Evolutionary conservation across 2,113 vertebrate genomes (phyloP).

Genomic region (Mola mola): DNA sequence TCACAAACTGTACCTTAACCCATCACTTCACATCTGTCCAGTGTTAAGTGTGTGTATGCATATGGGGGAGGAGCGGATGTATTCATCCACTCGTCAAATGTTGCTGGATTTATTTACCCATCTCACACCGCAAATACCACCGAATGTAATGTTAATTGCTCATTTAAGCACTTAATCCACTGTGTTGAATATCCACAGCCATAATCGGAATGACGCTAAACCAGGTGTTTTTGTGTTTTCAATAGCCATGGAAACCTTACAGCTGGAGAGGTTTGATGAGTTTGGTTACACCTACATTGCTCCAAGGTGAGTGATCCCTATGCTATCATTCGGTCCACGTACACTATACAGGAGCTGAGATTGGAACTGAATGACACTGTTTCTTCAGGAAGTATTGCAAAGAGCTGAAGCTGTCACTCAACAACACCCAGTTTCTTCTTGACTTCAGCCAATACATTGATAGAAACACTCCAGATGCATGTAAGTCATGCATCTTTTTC

Average conservation of each 20-base stretch:
- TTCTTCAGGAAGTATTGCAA: slow-evolving; percentile 94
- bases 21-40: slow-evolving; percentile 58
- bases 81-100: background rate
- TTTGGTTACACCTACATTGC: slow-evolving; percentile 91
- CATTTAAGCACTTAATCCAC: background rate
- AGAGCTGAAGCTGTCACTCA: slow-evolving; percentile 89
- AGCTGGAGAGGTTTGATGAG: slow-evolving; percentile 89
- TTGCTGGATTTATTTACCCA: slow-evolving; percentile 2
- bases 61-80: background rate
- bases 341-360: background rate
- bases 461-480: slow-evolving; percentile 88
- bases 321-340: background rate
- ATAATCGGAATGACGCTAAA: slow-evolving; percentile 5
- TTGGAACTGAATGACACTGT: slow-evolving; percentile 34
- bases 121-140: slow-evolving; percentile 6
- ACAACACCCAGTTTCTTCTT: slow-evolving; percentile 95
- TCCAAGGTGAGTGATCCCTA: slow-evolving; percentile 87
- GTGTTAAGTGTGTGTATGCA: slow-evolving; percentile 16
- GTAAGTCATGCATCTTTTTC: slow-evolving; percentile 84
- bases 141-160: background rate
- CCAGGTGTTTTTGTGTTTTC: slow-evolving; percentile 42
- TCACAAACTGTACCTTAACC: slow-evolving; percentile 42
- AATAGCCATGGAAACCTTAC: slow-evolving; percentile 89
- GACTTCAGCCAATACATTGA: slow-evolving; percentile 94
- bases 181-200: background rate